Evolutionary conservation across 2,888 invertebrate genomes (phyloP), one percentile per base, ranked within the genome.

Genomic region (Philonicus albiceps): DNA sequence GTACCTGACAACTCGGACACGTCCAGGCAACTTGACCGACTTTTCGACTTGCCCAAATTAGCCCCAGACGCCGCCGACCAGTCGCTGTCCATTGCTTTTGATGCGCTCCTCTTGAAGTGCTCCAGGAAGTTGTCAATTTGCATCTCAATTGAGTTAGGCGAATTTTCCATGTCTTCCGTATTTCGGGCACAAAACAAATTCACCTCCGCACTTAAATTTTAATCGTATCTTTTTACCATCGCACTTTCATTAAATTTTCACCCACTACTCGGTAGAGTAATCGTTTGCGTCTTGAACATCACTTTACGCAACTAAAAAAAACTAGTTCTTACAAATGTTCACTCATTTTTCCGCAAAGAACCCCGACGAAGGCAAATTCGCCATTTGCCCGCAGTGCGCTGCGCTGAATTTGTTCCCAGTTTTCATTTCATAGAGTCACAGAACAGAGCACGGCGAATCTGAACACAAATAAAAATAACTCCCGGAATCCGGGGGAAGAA

Each of bases 81-180:
- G 89, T 93, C 93, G 91, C 93, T 93, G 89, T 95, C 95, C 94
- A 96, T 96, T 87, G 95, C 96, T 91, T 95, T 95, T 86, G 96
- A 96, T 89, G 96, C 96, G 93, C 96, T 96, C 89, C 95, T 94
- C 91, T 96, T 96, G 91, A 96, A 96, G 91, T 96, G 96, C 93
- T 96, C 96, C 92, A 96, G 93, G 93, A 96, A 96, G 93, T 95
- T 95, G 94, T 96, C 96, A 93, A 96, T 96, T 93, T 96, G 96
- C 90, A 95, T 96, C 93, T 96, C 96, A 92, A 96, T 95, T 89
- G 94, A 96, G 89, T 95, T 94, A 89, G 95, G 95, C 90, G 95
- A 95, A 87, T 89, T 91, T 89, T 92, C 91, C 92, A 92, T 92
- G 55, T 86, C 83, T 73, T 84, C 76, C 40, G 40, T 37, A 22